Percentiles rank a stretch among this genome's conserved stretches.
phyloP scores from a whole-genome alignment of 2,797 vertebrate genomes.

The Amphiprion clarkii region DNA sequence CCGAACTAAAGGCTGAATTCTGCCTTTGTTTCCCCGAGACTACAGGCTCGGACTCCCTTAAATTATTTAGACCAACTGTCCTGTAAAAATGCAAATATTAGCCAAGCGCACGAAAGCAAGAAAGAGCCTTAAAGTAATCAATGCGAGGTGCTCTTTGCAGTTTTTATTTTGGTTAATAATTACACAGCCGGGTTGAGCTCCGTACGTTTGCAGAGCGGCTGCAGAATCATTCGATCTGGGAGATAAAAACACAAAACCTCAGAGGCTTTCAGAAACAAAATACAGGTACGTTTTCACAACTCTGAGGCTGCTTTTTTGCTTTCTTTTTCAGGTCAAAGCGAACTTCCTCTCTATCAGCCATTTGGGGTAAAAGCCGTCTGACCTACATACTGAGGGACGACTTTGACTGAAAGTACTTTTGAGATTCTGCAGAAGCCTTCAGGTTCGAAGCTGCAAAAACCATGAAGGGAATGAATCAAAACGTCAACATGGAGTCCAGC shows the following conservation, averaged over 20 bases:
- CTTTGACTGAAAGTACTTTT: slow-evolving; percentile 13
- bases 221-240: neutral
- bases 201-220: neutral
- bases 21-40: slow-evolving; percentile 28
- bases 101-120: neutral
- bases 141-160: neutral
- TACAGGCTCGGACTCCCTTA: slow-evolving; percentile 7
- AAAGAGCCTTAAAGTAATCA: neutral
- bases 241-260: neutral
- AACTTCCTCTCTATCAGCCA: slow-evolving; percentile 44
- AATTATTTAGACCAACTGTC: slow-evolving; percentile 48
- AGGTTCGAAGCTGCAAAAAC: slow-evolving; percentile 20
- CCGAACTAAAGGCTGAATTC: slow-evolving; percentile 46
- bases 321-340: slow-evolving; percentile 32
- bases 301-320: neutral
- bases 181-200: neutral
- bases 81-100: slow-evolving; percentile 47
- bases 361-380: slow-evolving; percentile 61
- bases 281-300: neutral
- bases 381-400: slow-evolving; percentile 61
- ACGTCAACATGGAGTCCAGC: neutral
- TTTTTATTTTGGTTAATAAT: slow-evolving; percentile 31
- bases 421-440: slow-evolving; percentile 21
- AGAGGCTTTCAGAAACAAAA: slow-evolving; percentile 25
- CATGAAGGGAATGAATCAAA: slow-evolving; percentile 9